Evolutionary conservation across 2,888 invertebrate genomes (phyloP).

Genomic region (Scaptomyza tumidula): DNA sequence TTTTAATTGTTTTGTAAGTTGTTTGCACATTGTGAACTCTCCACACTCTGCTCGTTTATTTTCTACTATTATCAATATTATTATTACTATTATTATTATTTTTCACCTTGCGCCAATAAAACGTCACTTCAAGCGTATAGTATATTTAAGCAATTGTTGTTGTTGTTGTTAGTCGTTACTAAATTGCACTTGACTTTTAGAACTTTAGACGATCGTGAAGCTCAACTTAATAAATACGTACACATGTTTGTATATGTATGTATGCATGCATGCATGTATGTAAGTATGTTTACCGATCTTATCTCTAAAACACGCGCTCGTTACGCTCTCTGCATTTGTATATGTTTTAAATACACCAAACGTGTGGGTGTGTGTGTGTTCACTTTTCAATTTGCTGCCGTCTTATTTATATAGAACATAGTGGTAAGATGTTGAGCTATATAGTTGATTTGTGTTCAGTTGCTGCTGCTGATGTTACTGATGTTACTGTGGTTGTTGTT

Average conservation of each 20-base stretch:
- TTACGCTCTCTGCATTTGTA: constrained; percentile 23
- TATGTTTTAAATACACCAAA: constrained; percentile 25
- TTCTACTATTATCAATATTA: constrained; percentile 32
- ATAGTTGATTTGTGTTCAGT: constrained; percentile 31
- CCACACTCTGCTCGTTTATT: constrained; percentile 34
- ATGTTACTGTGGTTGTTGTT: constrained; percentile 15
- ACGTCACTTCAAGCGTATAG: constrained; percentile 65
- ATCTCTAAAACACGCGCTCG: constrained; percentile 40
- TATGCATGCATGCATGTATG: constrained; percentile 7
- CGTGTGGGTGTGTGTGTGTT: constrained; percentile 22
- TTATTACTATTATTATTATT: constrained; percentile 35
- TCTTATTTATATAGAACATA: constrained; percentile 70
- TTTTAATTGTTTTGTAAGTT: constrained; percentile 58
- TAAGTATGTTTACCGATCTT: constrained; percentile 20
- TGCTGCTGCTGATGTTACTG: constrained; percentile 9
- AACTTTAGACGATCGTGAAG: constrained; percentile 72
- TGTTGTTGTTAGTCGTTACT: constrained; percentile 46
- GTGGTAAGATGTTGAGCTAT: constrained; percentile 30
- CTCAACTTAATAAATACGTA: constrained; percentile 37
- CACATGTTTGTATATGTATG: constrained; percentile 14
- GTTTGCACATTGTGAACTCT: constrained; percentile 58
- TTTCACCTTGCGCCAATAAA: constrained; percentile 75
- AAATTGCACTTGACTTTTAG: constrained; percentile 78
- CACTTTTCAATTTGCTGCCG: constrained; percentile 59
- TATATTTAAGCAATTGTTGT: constrained; percentile 34